Percentiles rank a stretch among this genome's conserved stretches.
Evolutionary conservation across 2,113 vertebrate genomes (phyloP).

Genomic region (Python bivittatus): DNA sequence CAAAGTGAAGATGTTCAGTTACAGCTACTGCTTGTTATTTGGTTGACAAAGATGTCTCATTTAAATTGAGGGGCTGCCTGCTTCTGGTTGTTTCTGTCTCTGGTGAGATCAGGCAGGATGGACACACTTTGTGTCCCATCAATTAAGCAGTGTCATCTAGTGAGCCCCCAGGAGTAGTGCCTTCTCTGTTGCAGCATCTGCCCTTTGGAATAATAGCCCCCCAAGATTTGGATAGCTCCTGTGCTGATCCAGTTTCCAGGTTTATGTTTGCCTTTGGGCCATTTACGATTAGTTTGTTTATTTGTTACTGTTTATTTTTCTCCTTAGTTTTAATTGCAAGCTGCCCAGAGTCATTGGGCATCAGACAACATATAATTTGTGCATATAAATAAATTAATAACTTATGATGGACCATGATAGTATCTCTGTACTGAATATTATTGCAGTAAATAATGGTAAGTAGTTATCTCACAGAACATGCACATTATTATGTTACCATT

Average conservation of each 20-base stretch:
- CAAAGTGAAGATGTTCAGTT: background rate
- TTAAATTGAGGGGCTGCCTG: background rate
- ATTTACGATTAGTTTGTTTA: background rate
- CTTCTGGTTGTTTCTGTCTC: background rate
- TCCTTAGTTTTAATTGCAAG: background rate
- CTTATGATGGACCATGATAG: background rate
- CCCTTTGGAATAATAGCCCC: background rate
- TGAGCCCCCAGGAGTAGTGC: background rate
- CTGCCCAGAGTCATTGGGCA: background rate
- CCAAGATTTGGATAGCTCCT: background rate
- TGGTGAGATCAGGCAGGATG: background rate
- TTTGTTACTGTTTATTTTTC: background rate
- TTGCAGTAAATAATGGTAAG: accelerated
- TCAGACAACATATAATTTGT: background rate
- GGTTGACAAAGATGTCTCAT: accelerated
- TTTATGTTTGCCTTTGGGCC: background rate
- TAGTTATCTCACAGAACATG: background rate
- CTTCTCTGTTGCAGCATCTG: background rate
- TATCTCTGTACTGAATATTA: too few relatives aligned
- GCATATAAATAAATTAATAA: background rate
- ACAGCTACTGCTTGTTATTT: background rate
- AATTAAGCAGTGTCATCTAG: background rate
- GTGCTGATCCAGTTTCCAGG: background rate
- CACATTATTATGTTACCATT: background rate
- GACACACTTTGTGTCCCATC: background rate